Evolutionary conservation across 2,888 invertebrate genomes (phyloP), one percentile per base, ranked within the genome.

Genomic region (Caenorhabditis sinica): DNA sequence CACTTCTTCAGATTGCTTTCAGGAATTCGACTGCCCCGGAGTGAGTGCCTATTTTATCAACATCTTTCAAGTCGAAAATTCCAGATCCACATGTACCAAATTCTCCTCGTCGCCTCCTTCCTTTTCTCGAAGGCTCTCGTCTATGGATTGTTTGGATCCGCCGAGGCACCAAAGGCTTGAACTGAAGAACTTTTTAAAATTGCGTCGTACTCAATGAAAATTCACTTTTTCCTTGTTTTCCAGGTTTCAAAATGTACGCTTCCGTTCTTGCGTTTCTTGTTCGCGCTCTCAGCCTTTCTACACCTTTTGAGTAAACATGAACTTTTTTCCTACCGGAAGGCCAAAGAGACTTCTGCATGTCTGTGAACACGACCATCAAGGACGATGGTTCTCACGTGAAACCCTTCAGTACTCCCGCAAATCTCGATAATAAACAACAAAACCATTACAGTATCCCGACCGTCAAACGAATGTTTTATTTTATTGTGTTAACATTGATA

Each of bases 1-100:
- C 72, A 43, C 81, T 82, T 61, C 85, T 90, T 36, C 88, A 89
- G 85, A 58, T 86, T 65, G 83, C 86, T 72, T 81, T 86, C 86
- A 89, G 87, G 84, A 72, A 87, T 74, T 75, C 86, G 63, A 61
- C 69, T 51, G 82, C 80, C 3, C 76, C 80, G 33, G 73, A 61
- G 84, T 84, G 28, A 77, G 72, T 40, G 6, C 8, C 1, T 8
- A 13, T 11, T 61, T 40, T 9, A n/a, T 36, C 15, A 30, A 30
- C 23, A 20, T 28, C 13, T 17, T 40, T 13, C 4, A 51, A 49
- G 13, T 8, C 23, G 23, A 1, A 40, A 40, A 45, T 69, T 80
- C 15, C 73, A 82, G 82, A 73, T 82, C 28, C 86, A 86, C 60
- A 56, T 84, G 56, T 86, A 84, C 73, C 84, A 86, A 66, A 77